Evolutionary conservation across 2,888 invertebrate species (phyloP).

Genomic region (Caenorhabditis parvicauda): DNA sequence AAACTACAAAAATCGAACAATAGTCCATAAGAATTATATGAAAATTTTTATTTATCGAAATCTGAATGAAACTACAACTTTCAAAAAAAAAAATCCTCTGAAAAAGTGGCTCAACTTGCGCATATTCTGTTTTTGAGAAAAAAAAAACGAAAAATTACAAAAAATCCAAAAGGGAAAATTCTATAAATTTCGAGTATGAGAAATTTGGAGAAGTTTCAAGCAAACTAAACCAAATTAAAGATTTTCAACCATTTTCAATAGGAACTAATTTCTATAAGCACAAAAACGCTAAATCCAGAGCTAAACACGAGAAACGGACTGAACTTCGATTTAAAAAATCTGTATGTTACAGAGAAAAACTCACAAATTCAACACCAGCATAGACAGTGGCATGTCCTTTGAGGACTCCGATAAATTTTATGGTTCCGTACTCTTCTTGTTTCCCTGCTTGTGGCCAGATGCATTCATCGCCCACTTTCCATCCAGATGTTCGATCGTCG

Average conservation of each 20-base stretch:
- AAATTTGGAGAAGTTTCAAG: too few relatives aligned
- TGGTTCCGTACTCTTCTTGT: conserved; percentile 66
- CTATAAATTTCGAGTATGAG: too few relatives aligned
- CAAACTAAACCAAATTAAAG: too few relatives aligned
- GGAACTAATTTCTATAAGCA: too few relatives aligned
- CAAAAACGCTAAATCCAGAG: too few relatives aligned
- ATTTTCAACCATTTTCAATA: too few relatives aligned
- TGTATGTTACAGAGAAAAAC: conserved; percentile 27
- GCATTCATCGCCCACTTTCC: conserved; percentile 65
- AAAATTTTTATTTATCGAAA: too few relatives aligned
- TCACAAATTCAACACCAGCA: conserved; percentile 69
- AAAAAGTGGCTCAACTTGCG: too few relatives aligned
- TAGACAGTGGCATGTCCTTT: conserved; percentile 65
- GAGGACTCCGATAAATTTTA: conserved; percentile 68
- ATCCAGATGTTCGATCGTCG: conserved; percentile 20
- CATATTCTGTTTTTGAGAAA: neutral
- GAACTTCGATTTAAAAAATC: neutral
- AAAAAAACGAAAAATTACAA: neutral
- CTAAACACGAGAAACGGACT: too few relatives aligned
- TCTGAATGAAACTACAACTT: too few relatives aligned
- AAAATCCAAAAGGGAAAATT: too few relatives aligned
- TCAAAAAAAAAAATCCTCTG: neutral
- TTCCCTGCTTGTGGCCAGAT: conserved; percentile 66
- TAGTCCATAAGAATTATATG: neutral
- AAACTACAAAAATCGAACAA: neutral